Conservation (phyloP, 2,113 vertebrate genomes). For the Tylochromis polylepis region DNA sequence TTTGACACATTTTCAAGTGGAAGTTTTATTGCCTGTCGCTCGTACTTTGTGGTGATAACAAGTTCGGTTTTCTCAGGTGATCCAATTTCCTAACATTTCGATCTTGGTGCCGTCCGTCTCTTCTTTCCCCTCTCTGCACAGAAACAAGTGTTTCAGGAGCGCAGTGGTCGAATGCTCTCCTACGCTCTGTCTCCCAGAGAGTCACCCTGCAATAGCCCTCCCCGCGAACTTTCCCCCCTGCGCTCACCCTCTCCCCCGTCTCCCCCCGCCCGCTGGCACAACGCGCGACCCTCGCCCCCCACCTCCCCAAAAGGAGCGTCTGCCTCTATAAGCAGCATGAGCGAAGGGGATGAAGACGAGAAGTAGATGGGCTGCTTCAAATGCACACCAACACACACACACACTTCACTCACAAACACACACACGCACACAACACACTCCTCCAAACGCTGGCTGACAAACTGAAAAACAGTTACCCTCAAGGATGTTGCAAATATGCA, state of each 20-base stretch:
- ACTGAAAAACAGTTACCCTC: constrained; percentile 23
- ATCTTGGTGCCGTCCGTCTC: neutral
- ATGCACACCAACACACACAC: neutral
- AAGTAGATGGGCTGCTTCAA: constrained; percentile 72
- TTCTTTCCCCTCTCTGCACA: constrained; percentile 35
- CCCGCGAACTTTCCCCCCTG: constrained; percentile 85
- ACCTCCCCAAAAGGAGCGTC: constrained; percentile 89
- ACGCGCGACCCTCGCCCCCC: constrained; percentile 73
- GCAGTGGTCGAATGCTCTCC: constrained; percentile 88
- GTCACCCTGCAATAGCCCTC: constrained; percentile 88
- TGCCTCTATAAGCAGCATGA: constrained; percentile 91
- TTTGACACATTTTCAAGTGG: neutral
- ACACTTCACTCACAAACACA: constrained; percentile 1
- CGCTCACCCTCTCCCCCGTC: constrained; percentile 85
- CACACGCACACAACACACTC: neutral
- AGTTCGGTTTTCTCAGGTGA: neutral
- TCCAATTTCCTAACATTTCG: neutral
- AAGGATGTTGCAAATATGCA: constrained; percentile 21
- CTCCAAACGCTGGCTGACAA: constrained; percentile 26
- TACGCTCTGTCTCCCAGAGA: constrained; percentile 88
- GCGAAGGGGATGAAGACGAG: constrained; percentile 91
- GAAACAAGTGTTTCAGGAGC: constrained; percentile 98
- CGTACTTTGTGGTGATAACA: neutral
- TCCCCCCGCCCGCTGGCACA: constrained; percentile 78
- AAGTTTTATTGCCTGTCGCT: neutral